Conservation (phyloP, 2,888 invertebrate species). For the Lepidocyrtoides sp. region DNA sequence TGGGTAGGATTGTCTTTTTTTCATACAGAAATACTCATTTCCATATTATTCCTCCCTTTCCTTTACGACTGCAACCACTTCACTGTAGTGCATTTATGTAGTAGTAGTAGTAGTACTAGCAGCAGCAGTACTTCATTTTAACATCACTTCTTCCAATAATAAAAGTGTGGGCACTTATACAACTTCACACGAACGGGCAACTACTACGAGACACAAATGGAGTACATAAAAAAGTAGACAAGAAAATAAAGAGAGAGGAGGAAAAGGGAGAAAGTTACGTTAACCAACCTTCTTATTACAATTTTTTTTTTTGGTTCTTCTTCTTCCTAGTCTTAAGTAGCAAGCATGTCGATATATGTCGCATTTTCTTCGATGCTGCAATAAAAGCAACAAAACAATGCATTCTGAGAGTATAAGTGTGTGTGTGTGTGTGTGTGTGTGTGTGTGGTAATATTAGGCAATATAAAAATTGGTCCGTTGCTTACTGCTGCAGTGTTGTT, state of each 20-base stretch:
- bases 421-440: too few species aligned
- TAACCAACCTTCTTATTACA: neutral
- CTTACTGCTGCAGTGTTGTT: neutral
- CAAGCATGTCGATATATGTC: slow-evolving; percentile 25
- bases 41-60: slow-evolving; percentile 39
- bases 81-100: neutral
- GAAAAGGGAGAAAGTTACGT: slow-evolving; percentile 19
- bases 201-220: neutral
- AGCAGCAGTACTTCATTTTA: slow-evolving; percentile 22
- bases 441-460: slow-evolving; percentile 2
- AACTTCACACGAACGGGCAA: neutral
- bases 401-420: neutral
- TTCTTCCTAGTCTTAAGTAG: neutral
- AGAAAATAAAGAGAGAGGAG: neutral
- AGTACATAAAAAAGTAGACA: slow-evolving; percentile 4
- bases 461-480: slow-evolving; percentile 12
- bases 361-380: neutral
- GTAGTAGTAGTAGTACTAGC: neutral
- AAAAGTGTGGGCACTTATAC: slow-evolving; percentile 22
- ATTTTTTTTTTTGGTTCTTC: neutral
- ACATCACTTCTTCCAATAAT: slow-evolving; percentile 22
- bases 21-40: slow-evolving; percentile 3
- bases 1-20: slow-evolving; percentile 34
- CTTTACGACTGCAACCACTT: slow-evolving; percentile 7
- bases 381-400: slow-evolving; percentile 46